Evolutionary conservation across 2,797 vertebrate genomes (phyloP), one percentile per base, ranked within the genome.

Genomic region (Lates japonicus): DNA sequence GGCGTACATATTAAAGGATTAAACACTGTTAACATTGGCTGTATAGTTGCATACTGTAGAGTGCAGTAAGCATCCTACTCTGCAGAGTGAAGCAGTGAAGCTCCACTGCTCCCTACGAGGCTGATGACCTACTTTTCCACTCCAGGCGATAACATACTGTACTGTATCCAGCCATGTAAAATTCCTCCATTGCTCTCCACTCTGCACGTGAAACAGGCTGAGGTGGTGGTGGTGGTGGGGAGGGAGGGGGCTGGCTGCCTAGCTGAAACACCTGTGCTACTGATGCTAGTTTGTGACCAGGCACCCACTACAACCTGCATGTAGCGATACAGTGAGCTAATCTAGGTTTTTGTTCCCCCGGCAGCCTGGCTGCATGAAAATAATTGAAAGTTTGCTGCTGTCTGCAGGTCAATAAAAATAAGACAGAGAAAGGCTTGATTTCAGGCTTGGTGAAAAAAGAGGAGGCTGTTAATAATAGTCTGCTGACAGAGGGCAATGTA

Each of bases 121-220:
- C 87, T 79, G 80, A 80, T 92, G 92, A 93, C 92, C 92, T 93
- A 94, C 85, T 92, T 92, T 93, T 79, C 77, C 67, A 87, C 86
- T 92, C 80, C 31, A 82, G 85, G 87, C 82, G 39, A 81, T 84
- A 82, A 84, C 75, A 79, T 80, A 81, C 75, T 78, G 74, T 73
- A 71, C 67, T 51, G 80, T 76, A 78, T 86, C 82, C 82, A 82
- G 68, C 81, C 82, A 83, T 87, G 79, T 75, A 86, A 84, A 88
- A 92, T 90, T 88, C 79, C 69, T 87, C 81, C 63, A 67, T 85
- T 14, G 17, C 76, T 84, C 75, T 70, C 71, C 73, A 71, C 73
- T 73, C 37, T 69, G 66, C 66, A 76, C 90, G 74, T 75, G 20
- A 78, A 86, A 73, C 58, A 2, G 65, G 49, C 65, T 81, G 57